Conservation (phyloP, 1,140 invertebrate species). For the Ladona fulva region DNA sequence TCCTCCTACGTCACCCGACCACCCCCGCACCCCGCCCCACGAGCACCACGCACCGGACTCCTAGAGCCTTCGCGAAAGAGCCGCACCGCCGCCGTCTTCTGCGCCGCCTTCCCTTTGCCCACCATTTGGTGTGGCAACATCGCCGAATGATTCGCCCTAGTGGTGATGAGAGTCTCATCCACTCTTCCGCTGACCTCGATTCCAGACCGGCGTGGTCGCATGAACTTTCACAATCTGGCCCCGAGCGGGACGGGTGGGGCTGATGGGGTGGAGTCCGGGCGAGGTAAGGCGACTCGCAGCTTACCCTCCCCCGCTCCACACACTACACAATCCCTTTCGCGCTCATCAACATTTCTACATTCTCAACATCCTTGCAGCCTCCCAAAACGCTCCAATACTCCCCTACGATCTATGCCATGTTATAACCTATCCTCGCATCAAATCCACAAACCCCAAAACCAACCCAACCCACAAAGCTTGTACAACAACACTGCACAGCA, state of each 20-base stretch:
- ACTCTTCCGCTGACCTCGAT: conserved; percentile 7
- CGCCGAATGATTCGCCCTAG: neutral
- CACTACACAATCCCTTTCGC: neutral
- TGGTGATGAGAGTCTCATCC: neutral
- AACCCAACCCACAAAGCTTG: no score
- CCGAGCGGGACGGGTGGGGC: neutral
- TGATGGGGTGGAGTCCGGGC: neutral
- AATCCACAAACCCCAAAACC: no score
- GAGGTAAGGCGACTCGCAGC: neutral
- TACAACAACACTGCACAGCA: no score
- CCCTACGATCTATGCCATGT: no score
- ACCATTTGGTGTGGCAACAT: neutral
- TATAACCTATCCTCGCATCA: no score
- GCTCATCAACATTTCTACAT: no score
- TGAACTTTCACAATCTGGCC: neutral
- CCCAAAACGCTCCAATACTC: no score
- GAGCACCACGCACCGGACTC: neutral
- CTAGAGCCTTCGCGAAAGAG: no score
- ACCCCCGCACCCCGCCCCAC: neutral
- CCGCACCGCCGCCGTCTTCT: neutral
- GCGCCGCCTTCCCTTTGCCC: no score
- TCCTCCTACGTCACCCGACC: neutral
- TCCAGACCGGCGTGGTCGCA: neutral
- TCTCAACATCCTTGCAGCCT: no score
- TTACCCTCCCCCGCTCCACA: neutral